Evolutionary conservation across 2,113 vertebrate species (phyloP).

Genomic region (Crotophaga sulcirostris): DNA sequence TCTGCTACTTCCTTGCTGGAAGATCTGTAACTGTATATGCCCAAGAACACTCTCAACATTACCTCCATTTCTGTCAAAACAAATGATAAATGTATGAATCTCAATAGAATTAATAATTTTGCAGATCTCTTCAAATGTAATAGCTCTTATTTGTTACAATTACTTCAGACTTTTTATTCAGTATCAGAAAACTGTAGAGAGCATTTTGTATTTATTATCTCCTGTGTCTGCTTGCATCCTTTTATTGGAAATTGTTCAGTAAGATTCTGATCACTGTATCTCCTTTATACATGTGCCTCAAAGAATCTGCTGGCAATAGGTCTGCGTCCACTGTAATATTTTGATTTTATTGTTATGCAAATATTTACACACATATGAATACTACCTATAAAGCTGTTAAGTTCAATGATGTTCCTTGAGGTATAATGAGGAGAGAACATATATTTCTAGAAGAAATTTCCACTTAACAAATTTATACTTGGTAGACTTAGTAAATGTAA

Average conservation of each 20-base stretch:
- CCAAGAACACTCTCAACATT: background rate
- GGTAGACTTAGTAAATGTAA: background rate
- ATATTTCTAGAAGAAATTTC: background rate
- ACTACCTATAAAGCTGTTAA: too few relatives aligned
- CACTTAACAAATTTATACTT: background rate
- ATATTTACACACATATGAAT: background rate
- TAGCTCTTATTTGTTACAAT: background rate
- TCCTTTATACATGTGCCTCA: background rate
- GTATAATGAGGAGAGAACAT: background rate
- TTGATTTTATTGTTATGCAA: background rate
- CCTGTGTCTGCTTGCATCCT: background rate
- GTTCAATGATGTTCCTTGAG: background rate
- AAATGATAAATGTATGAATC: background rate
- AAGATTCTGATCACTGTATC: background rate
- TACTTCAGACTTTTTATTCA: background rate
- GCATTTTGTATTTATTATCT: background rate
- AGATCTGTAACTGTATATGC: background rate
- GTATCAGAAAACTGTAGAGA: background rate
- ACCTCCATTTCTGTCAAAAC: background rate
- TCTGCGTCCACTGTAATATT: background rate
- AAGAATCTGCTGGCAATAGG: background rate
- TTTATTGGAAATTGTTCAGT: background rate
- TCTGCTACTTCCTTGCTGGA: background rate
- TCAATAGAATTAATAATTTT: background rate
- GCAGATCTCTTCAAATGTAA: background rate